These are phyloP conservation scores for Clusia tigrina DNA, from an alignment of 2,888 invertebrate genomes.

Conservation along the genomic window DNA sequence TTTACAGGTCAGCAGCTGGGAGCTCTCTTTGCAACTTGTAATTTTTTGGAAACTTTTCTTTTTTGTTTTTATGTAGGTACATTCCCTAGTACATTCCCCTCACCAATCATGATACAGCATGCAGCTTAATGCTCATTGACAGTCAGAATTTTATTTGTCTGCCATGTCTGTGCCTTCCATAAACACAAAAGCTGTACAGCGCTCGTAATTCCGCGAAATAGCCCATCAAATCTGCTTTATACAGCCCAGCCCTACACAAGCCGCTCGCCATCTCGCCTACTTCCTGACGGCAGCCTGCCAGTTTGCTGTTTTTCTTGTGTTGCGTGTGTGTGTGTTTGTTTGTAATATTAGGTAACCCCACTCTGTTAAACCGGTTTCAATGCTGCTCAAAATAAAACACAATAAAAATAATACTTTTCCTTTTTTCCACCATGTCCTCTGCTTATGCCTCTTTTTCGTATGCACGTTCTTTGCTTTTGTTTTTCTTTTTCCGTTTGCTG, in stretches of 20 bases:
- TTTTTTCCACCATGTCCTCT: conserved; percentile 1
- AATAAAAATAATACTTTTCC: conserved; percentile 14
- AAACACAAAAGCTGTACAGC: not conserved
- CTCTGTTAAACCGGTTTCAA: not conserved
- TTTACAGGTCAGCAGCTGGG: conserved; percentile 21
- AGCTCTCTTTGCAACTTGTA: conserved; percentile 7
- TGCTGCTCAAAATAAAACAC: not conserved
- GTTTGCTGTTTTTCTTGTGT: not conserved
- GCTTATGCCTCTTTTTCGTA: conserved; percentile 25
- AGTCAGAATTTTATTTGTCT: conserved; percentile 8
- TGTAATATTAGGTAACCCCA: conserved; percentile 5
- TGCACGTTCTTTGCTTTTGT: conserved; percentile 13
- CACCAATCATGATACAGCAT: no score
- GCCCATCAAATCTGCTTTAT: conserved; percentile 1
- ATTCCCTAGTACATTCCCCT: no score
- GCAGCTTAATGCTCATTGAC: not conserved
- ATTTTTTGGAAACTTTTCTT: not conserved
- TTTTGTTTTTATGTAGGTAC: no score
- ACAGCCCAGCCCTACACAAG: not conserved
- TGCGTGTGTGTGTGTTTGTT: not conserved
- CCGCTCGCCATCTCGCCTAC: not conserved
- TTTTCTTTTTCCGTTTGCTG: conserved; percentile 25
- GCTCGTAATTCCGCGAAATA: conserved; percentile 20
- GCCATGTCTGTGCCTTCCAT: conserved; percentile 5
- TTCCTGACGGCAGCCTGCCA: no score